These are phyloP conservation scores for Mormoops blainvillei DNA, from an alignment of 2,113 vertebrate species.

Conservation along the genomic window DNA sequence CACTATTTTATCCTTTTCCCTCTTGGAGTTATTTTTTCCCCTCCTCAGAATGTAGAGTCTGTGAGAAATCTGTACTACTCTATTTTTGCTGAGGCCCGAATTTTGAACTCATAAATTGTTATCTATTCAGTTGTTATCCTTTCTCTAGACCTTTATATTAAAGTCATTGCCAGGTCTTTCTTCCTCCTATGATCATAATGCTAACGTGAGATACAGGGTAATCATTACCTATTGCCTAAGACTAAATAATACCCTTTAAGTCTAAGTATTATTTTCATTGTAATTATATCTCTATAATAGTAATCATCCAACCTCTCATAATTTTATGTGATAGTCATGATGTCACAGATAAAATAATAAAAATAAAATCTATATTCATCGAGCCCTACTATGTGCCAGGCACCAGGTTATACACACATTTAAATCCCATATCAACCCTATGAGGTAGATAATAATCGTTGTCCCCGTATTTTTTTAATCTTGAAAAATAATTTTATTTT, in stretches of 20 bases:
- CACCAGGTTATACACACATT: neutral
- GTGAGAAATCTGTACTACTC: slow-evolving; percentile 54
- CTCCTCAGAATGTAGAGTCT: slow-evolving; percentile 13
- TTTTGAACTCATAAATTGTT: slow-evolving; percentile 33
- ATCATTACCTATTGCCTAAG: neutral
- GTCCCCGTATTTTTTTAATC: neutral
- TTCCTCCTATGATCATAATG: neutral
- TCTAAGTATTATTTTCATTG: neutral
- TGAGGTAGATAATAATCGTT: neutral
- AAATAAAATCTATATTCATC: neutral
- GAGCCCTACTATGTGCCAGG: neutral
- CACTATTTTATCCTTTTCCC: slow-evolving; percentile 25
- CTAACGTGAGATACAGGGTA: neutral
- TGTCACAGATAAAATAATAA: neutral
- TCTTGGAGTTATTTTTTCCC: slow-evolving; percentile 41
- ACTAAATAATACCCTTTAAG: neutral
- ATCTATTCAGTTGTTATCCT: neutral
- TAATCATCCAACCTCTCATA: neutral
- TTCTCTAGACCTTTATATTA: neutral
- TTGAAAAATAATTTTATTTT: neutral
- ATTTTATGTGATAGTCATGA: neutral
- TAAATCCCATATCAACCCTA: neutral
- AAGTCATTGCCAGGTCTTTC: neutral
- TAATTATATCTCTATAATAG: neutral
- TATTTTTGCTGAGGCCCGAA: slow-evolving; percentile 49